phyloP scores from a whole-genome alignment of 2,113 vertebrate species.

The Cheirogaleus medius region DNA sequence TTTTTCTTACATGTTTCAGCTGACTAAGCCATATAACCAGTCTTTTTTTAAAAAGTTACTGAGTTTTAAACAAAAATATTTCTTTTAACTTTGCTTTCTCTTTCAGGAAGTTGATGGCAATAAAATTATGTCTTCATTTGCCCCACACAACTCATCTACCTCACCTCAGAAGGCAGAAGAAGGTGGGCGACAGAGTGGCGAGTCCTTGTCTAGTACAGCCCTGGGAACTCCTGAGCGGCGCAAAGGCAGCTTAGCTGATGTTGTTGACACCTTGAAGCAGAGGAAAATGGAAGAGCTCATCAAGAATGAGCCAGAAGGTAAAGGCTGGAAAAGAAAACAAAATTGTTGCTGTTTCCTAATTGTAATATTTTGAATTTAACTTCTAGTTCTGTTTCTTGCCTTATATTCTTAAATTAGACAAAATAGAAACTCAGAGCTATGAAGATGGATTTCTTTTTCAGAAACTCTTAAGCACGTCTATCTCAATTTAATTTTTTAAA shows the following conservation, averaged over 20 bases:
- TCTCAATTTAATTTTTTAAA: not conserved
- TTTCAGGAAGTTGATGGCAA: constrained; percentile 95
- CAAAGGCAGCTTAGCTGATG: constrained; percentile 98
- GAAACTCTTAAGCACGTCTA: not conserved
- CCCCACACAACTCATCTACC: constrained; percentile 98
- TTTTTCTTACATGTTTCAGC: constrained; percentile 52
- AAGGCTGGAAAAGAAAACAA: constrained; percentile 72
- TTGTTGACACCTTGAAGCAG: constrained; percentile 98
- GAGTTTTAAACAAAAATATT: not conserved
- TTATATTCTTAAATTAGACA: not conserved
- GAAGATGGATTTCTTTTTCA: not conserved
- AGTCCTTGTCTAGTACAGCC: constrained; percentile 88
- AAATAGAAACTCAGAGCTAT: not conserved
- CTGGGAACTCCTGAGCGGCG: constrained; percentile 96
- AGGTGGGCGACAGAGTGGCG: constrained; percentile 92
- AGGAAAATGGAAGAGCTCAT: constrained; percentile 99
- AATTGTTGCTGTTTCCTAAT: not conserved
- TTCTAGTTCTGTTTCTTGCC: constrained; percentile 20
- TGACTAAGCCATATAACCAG: constrained; percentile 67
- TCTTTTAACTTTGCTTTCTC: not conserved
- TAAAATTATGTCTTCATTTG: constrained; percentile 96
- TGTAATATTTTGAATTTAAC: not conserved
- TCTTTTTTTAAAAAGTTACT: not conserved
- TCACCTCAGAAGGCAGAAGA: constrained; percentile 98
- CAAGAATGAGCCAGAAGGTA: constrained; percentile 99